Evolutionary conservation across 2,888 invertebrate genomes (phyloP).

Genomic region (Oligia fasciuncula): DNA sequence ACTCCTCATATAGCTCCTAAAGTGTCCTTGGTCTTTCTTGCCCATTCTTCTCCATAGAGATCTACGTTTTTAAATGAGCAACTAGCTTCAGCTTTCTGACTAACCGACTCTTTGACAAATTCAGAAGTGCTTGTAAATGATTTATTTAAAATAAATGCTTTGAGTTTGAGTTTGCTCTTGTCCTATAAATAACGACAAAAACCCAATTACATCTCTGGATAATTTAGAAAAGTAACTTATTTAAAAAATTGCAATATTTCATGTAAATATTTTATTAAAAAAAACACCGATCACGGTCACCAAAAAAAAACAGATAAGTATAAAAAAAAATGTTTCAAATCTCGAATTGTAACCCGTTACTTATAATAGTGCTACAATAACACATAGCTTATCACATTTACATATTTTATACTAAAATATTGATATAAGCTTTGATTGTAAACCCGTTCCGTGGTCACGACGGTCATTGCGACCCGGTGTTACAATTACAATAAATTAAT

Average conservation of each 20-base stretch:
- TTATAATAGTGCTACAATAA: slow-evolving; percentile 28
- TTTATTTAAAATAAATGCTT: too few species aligned
- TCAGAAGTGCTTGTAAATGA: too few species aligned
- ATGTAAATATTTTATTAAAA: background rate
- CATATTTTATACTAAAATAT: slow-evolving; percentile 23
- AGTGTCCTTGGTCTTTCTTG: background rate
- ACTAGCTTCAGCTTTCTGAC: too few species aligned
- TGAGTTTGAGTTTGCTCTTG: background rate
- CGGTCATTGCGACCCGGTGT: slow-evolving; percentile 64
- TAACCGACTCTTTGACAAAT: too few species aligned
- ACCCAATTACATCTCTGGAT: background rate
- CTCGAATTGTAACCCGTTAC: slow-evolving; percentile 25
- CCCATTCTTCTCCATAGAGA: background rate
- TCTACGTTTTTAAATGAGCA: background rate
- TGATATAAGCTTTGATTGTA: slow-evolving; percentile 40
- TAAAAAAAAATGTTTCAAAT: background rate
- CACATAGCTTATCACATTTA: background rate
- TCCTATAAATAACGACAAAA: background rate
- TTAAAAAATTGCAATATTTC: background rate
- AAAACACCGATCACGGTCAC: background rate
- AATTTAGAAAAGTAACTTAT: background rate
- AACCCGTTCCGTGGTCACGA: slow-evolving; percentile 61
- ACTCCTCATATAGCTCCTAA: background rate
- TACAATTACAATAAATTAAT: slow-evolving; percentile 78
- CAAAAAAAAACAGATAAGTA: background rate